These are phyloP conservation scores for Papilio xuthus DNA, from an alignment of 1,140 invertebrate genomes.

Conservation along the genomic window DNA sequence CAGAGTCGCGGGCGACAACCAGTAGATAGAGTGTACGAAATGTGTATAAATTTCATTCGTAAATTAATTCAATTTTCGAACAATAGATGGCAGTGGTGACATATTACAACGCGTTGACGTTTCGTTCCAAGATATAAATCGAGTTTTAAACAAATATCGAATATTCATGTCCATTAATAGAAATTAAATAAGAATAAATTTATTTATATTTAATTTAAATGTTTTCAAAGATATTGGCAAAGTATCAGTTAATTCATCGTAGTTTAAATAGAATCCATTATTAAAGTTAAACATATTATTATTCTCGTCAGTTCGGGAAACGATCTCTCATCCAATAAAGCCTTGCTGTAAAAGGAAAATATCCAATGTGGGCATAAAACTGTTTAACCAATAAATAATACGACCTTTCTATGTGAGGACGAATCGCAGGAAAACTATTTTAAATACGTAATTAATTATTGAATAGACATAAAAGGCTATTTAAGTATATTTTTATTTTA, in stretches of 20 bases:
- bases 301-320: slow-evolving; percentile 32
- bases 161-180: no score
- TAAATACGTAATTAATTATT: slow-evolving; percentile 28
- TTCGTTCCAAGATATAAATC: no score
- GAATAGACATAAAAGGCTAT: background rate
- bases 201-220: no score
- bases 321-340: background rate
- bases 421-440: slow-evolving; percentile 23
- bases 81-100: background rate
- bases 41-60: background rate
- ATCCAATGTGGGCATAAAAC: slow-evolving; percentile 26
- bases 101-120: no score
- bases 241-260: background rate
- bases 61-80: background rate
- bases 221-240: no score
- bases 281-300: background rate
- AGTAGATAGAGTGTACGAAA: no score
- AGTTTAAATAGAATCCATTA: background rate
- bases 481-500: background rate
- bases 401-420: slow-evolving; percentile 28
- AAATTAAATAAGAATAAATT: no score
- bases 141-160: no score
- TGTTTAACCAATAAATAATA: slow-evolving; percentile 16
- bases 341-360: slow-evolving; percentile 33
- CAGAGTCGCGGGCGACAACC: no score